Evolutionary conservation across 2,888 invertebrate genomes (phyloP).

Genomic region (Dryobota labecula): DNA sequence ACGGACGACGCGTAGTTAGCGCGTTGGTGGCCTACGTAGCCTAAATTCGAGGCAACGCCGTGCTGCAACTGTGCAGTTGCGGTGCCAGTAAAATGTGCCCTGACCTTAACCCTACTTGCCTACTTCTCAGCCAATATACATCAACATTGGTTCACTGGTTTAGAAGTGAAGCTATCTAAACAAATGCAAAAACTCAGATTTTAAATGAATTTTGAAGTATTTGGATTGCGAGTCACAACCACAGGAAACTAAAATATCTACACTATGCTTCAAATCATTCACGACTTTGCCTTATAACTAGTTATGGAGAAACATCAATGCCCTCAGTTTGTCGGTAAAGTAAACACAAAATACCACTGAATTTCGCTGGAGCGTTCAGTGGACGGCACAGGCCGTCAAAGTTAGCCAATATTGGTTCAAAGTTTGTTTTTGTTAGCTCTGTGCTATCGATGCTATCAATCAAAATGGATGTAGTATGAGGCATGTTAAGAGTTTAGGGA

Average conservation of each 20-base stretch:
- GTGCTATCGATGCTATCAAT: conserved; percentile 14
- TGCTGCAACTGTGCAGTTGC: no score
- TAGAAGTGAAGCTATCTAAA: not conserved
- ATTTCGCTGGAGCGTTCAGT: not conserved
- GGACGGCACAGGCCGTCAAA: conserved; percentile 11
- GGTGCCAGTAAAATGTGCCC: no score
- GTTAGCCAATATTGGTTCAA: conserved; percentile 42
- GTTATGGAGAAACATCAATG: not conserved
- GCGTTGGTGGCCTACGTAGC: no score
- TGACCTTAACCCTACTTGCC: not conserved
- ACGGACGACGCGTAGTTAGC: no score
- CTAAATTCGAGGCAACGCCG: no score
- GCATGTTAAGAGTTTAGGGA: not conserved
- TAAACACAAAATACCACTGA: conserved; percentile 10
- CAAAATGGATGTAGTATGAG: not conserved
- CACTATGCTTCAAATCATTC: not conserved
- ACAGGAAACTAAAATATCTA: no score
- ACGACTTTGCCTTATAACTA: not conserved
- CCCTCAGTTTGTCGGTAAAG: not conserved
- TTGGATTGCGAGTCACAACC: no score
- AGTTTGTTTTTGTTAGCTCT: conserved; percentile 33
- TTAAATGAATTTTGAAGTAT: not conserved
- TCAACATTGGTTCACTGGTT: not conserved
- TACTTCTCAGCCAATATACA: not conserved
- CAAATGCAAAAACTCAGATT: not conserved